Evolutionary conservation across 2,113 vertebrate species (phyloP), one percentile per base, ranked within the genome.

Genomic region (Capreolus pygargus): DNA sequence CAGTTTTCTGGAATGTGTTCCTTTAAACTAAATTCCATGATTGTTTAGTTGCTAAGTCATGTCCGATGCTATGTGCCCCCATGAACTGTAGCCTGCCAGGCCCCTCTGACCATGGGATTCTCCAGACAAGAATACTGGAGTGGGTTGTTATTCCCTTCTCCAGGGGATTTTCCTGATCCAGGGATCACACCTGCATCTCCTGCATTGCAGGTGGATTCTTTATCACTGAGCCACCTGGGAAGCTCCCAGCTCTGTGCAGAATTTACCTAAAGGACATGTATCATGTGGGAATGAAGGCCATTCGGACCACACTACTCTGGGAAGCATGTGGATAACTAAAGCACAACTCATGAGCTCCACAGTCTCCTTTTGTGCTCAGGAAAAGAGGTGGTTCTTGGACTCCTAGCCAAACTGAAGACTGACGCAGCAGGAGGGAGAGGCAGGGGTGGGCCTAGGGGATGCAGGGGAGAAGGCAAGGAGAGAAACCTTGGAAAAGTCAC

Each of bases 371-470:
- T 45, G 43, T 7, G 39, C 57, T 58, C 90, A 2, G 47, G 47
- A 55, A 45, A 84, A 70, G 52, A 47, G 79, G 81, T 28, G n/a
- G 28, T 23, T 58, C 39, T 84, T 84, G 3, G 6, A 0, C 8
- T 84, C 50, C 74, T 9, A 36, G 58, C 64, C 39, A 54, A 0
- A 3, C 43, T 3, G 0, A 0, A 7, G 87, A 30, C 17, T 4
- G n/a, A 85, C 3, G 17, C 50, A 27, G 15, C 25, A 2, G 16
- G 60, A 19, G 13, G 36, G 67, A 43, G 33, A 25, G 67, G 67
- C 70, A 47, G 79, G 10, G 12, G 28, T 4, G 19, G 91, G 30
- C 54, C 15, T 55, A 11, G 4, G 15, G 27, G 47, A 27, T 23
- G 30, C 10, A 0, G 47, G 60, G 6, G n/a, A 57, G 58, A n/a